Conservation (phyloP, 53 echinoderm and acorn worm genomes). For the Echinometra lucunter region DNA sequence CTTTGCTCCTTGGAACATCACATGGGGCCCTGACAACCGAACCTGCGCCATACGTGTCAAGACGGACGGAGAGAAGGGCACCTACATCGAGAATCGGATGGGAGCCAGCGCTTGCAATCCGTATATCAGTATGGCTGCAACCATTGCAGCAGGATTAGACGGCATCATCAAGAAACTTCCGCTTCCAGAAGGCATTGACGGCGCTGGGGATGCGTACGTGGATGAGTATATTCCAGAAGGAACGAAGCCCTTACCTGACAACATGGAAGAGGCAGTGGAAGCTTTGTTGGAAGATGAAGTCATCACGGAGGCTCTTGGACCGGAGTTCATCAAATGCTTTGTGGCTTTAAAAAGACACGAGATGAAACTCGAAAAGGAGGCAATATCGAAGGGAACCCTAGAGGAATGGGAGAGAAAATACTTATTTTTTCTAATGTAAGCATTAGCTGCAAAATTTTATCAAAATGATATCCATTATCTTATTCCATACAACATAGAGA, state of each 20-base stretch:
- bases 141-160: constrained; percentile 77
- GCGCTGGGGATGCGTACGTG: constrained; percentile 66
- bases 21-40: constrained; percentile 82
- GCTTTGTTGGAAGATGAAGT: constrained; percentile 73
- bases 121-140: constrained; percentile 78
- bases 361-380: constrained; percentile 68
- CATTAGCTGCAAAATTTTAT: neutral
- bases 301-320: constrained; percentile 74
- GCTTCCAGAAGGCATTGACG: constrained; percentile 72
- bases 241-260: constrained; percentile 67
- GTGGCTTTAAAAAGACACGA: constrained; percentile 74
- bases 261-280: constrained; percentile 77
- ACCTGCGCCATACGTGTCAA: constrained; percentile 74
- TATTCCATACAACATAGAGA: too few relatives aligned
- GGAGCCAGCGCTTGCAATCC: constrained; percentile 76
- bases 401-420: constrained; percentile 73
- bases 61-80: constrained; percentile 73
- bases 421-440: constrained; percentile 64
- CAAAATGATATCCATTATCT: too few relatives aligned
- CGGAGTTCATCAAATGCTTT: constrained; percentile 81
- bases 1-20: constrained; percentile 74
- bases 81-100: constrained; percentile 77
- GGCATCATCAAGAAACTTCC: constrained; percentile 77
- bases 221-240: constrained; percentile 64
- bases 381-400: constrained; percentile 50